Base-by-base conservation (phyloP, 1,140 invertebrate species). In the Trichonephila clavipes region DNA sequence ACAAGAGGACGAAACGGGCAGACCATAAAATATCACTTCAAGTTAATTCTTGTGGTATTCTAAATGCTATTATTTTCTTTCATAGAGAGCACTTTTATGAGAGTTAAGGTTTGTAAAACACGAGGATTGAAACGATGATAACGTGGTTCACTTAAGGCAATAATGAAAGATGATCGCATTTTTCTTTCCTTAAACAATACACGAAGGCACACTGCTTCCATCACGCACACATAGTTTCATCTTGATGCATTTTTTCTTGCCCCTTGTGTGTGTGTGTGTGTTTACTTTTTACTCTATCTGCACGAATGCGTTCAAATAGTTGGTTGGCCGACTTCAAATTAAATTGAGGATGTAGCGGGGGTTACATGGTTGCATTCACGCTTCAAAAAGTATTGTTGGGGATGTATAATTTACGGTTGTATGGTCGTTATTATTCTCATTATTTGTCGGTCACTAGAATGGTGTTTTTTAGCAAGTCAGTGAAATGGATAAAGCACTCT, bases 261-360 rank as follows among this genome's bases (percentile, higher is more conserved):
- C 21, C 34, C 24, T 77, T 77, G 28, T 77, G n/a, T n/a, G n/a
- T n/a, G n/a, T n/a, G n/a, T n/a, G n/a, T n/a, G n/a, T n/a, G n/a
- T n/a, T 77, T 77, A 77, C 69, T 77, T 77, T 77, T 77, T 77
- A 77, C 34, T 77, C 69, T 77, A 77, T 77, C 69, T 77, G 69
- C 69, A 77, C 69, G 69, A 77, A 77, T 77, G 69, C 28, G 69
- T 77, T 77, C 69, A 77, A 77, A 77, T 77, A 28, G 69, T 28
- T 40, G 69, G 69, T 40, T 77, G 69, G 69, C 69, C 69, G 69
- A 34, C 24, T 77, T 34, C 69, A 77, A 77, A 77, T 77, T 77
- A 77, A 77, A 77, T 18, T 77, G 69, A 77, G 69, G 69, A 77
- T 77, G 69, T 77, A 40, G 69, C 69, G 69, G 69, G 69, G 69